These are phyloP conservation scores for Fregetta grallaria DNA, from an alignment of 2,113 vertebrate species.

Conservation along the genomic window DNA sequence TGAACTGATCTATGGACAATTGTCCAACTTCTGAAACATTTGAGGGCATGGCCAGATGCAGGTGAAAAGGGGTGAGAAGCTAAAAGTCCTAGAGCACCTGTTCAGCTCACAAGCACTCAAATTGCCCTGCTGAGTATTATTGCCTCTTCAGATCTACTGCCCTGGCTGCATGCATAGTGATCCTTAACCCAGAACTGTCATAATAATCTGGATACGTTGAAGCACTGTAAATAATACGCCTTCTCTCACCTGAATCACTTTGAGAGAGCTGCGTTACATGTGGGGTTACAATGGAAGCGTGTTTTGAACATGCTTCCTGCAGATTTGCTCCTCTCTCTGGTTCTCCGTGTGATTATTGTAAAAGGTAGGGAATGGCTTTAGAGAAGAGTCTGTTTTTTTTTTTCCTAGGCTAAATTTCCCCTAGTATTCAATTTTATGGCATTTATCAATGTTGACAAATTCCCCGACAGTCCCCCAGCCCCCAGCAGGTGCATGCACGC, in stretches of 20 bases:
- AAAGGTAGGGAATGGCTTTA: not conserved
- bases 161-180: not conserved
- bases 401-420: not conserved
- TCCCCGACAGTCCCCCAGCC: rapidly evolving
- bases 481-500: not conserved
- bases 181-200: not conserved
- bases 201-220: not conserved
- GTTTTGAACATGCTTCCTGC: not conserved
- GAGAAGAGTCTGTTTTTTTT: not conserved
- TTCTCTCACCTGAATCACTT: not conserved
- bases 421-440: not conserved
- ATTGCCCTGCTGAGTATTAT: not conserved
- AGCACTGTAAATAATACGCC: not conserved
- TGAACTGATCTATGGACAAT: not conserved
- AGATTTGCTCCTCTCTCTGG: not conserved
- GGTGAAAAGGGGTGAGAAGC: not conserved
- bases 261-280: not conserved
- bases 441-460: not conserved
- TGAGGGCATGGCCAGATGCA: not conserved
- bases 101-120: not conserved
- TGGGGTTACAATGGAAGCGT: not conserved
- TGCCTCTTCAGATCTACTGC: not conserved
- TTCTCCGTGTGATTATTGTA: not conserved
- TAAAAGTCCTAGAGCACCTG: not conserved
- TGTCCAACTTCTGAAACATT: not conserved